Evolutionary conservation across 2,113 vertebrate species (phyloP), one percentile per base, ranked within the genome.

Genomic region (Hipposideros armiger): DNA sequence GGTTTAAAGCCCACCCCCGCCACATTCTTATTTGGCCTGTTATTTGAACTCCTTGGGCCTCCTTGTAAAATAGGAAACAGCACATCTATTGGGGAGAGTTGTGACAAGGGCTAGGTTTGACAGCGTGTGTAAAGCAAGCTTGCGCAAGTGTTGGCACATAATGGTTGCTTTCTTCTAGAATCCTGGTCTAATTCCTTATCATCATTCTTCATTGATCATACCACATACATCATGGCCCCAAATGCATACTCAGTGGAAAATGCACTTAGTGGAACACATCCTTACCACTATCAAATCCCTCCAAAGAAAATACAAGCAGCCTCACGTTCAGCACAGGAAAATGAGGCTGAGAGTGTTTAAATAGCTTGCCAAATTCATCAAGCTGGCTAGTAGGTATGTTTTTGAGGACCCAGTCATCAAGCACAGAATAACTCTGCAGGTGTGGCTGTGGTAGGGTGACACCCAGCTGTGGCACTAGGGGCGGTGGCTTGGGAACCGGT

Each of bases 71-170:
- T 1, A 72, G 4, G 56, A 24, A 82, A 64, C 90, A 47, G 10
- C 22, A 45, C 83, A 78, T 56, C 3, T 89, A 4, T 56, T 19
- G 30, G 24, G 22, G 8, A 81, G 7, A 66, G 5, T 30, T 52
- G 30, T 50, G 9, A 8, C 47, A 11, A 70, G n/a, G 11, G 9
- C 30, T 81, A 60, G 45, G 80, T 81, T 67, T 76, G 11, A 26
- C 13, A 8, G 6, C 4, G 19, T 0, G 1, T n/a, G 19, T 54
- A 70, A 58, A 87, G 24, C 11, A 90, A 81, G 22, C 7, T 42
- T 69, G 17, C 2, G 11, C 0, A 40, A 64, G 2, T 62, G 3
- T n/a, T 89, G 42, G 2, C 4, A 24, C 0, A 0, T 56, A 58
- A 26, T 42, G 84, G 15, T 19, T 32, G 3, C 24, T 62, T 9